Conservation (phyloP, 2,888 invertebrate genomes). For the Nudaria mundana region DNA sequence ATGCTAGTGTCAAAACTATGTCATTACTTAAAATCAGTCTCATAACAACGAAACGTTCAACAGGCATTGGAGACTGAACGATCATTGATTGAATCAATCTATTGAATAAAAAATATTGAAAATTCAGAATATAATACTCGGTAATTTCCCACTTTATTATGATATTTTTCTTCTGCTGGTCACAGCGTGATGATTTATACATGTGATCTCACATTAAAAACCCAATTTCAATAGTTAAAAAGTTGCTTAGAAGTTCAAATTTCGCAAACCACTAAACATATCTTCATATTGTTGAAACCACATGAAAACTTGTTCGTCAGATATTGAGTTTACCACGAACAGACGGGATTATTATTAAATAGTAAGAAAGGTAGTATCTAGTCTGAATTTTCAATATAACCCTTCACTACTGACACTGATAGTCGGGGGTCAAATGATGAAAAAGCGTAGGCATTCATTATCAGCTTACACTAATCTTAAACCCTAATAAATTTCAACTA, state of each 20-base stretch:
- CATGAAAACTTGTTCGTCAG: too few species aligned
- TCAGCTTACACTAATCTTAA: constrained; percentile 56
- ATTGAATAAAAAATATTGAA: constrained; percentile 13
- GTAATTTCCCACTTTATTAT: too few species aligned
- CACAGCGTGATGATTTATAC: too few species aligned
- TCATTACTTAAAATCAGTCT: constrained; percentile 78
- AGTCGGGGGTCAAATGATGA: constrained; percentile 35
- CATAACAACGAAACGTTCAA: constrained; percentile 60
- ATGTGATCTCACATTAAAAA: too few species aligned
- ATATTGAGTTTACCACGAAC: too few species aligned
- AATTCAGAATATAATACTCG: not conserved
- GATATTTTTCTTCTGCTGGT: too few species aligned
- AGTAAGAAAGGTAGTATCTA: too few species aligned
- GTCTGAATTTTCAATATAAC: constrained; percentile 3
- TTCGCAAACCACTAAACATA: too few species aligned
- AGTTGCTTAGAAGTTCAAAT: too few species aligned
- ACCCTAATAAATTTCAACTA: constrained; percentile 70
- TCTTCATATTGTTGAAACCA: too few species aligned
- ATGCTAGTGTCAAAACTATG: constrained; percentile 49
- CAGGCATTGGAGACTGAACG: constrained; percentile 26
- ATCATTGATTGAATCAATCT: constrained; percentile 16
- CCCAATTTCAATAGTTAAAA: too few species aligned
- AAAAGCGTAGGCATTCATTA: constrained; percentile 48
- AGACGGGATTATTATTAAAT: too few species aligned
- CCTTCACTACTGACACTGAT: constrained; percentile 42